Percentiles rank a stretch among this genome's conserved stretches.
These are phyloP conservation scores for Mesochorus sp. DNA, from an alignment of 2,888 invertebrate genomes.

Conservation along the genomic window DNA sequence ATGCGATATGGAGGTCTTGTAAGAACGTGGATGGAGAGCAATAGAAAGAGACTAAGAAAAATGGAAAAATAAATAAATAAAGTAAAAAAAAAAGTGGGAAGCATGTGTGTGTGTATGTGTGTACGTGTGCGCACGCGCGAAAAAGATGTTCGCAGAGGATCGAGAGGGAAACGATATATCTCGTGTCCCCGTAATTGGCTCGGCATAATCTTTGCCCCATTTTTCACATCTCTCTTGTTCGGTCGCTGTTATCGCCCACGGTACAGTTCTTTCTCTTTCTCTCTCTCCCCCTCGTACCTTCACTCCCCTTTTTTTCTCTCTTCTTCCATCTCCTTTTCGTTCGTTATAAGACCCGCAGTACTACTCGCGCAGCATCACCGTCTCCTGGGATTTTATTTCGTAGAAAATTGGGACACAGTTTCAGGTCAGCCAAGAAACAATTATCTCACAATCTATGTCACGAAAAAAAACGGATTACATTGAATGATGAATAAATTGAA, in stretches of 20 bases:
- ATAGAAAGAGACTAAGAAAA: slow-evolving; percentile 34
- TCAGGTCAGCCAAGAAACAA: no score
- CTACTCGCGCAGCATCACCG: no score
- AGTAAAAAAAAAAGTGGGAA: neutral
- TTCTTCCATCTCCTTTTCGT: no score
- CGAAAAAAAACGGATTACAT: no score
- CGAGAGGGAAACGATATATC: slow-evolving; percentile 49
- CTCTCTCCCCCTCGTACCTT: no score
- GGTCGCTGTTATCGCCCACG: slow-evolving; percentile 34
- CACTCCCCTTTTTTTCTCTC: neutral
- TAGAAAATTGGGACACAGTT: no score
- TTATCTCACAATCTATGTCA: no score
- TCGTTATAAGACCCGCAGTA: no score
- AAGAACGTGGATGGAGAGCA: no score
- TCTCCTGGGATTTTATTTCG: no score
- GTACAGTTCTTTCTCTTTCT: slow-evolving; percentile 5
- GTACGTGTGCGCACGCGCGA: neutral
- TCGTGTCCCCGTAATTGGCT: slow-evolving; percentile 70
- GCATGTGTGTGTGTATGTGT: no score
- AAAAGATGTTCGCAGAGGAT: slow-evolving; percentile 47
- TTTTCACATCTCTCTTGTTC: slow-evolving; percentile 67
- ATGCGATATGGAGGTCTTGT: neutral
- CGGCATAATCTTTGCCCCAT: slow-evolving; percentile 72
- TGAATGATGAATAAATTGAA: no score
- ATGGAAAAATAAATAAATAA: slow-evolving; percentile 7